Evolutionary conservation across 2,113 vertebrate species (phyloP).

Genomic region (Megaceryle torquata): DNA sequence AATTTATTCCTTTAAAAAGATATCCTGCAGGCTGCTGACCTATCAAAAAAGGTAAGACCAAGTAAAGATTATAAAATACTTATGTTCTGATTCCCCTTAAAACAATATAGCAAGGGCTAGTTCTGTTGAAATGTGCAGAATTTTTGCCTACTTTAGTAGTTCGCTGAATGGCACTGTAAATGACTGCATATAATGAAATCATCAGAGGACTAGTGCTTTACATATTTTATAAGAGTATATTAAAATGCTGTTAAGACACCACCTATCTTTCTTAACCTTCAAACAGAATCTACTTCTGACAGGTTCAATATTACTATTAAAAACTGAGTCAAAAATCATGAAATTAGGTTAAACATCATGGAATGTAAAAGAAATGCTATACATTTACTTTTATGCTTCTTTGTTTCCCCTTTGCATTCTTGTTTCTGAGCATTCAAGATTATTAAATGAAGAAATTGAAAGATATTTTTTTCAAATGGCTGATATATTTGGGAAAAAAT

Average conservation of each 20-base stretch:
- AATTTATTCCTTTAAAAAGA: background rate
- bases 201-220: background rate
- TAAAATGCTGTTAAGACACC: background rate
- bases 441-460: background rate
- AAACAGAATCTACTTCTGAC: background rate
- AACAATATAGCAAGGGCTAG: background rate
- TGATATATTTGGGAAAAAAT: background rate
- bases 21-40: background rate
- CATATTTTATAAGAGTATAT: background rate
- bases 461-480: background rate
- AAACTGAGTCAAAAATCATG: background rate
- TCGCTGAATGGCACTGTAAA: background rate
- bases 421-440: background rate
- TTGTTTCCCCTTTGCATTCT: background rate
- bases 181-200: background rate
- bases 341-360: background rate
- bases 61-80: background rate
- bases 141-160: background rate
- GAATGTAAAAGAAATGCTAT: background rate
- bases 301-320: background rate
- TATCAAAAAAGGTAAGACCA: background rate
- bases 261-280: background rate
- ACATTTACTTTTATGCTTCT: background rate
- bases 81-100: background rate
- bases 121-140: background rate